A percentile compares a stretch with the other conserved stretches of the same genome.
Conservation (phyloP, 2,797 vertebrate genomes). For the Pelodytes ibericus region DNA sequence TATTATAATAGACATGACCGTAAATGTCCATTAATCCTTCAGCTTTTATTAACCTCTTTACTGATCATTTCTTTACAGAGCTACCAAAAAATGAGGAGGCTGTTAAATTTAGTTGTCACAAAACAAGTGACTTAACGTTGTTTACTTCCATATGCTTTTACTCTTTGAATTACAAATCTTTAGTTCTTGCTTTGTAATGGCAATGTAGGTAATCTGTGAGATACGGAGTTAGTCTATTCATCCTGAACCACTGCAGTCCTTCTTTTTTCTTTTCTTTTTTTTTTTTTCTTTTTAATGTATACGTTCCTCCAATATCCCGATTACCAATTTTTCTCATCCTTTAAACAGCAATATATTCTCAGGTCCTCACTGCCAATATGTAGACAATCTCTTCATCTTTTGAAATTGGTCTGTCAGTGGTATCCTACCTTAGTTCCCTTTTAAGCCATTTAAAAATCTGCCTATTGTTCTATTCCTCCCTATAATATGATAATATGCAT, state of each 20-base stretch:
- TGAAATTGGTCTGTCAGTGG: background rate
- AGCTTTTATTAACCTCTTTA: background rate
- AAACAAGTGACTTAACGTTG: too few relatives aligned
- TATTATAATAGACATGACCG: background rate
- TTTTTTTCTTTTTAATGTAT: background rate
- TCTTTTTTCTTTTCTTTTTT: too few relatives aligned
- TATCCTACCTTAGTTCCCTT: background rate
- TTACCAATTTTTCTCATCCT: background rate
- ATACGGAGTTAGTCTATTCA: too few relatives aligned
- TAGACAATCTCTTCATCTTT: constrained; percentile 3
- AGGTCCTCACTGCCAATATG: constrained; percentile 12
- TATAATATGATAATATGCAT: background rate
- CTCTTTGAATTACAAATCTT: background rate
- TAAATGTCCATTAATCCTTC: background rate
- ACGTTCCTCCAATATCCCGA: background rate
- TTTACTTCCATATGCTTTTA: background rate
- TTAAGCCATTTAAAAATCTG: constrained; percentile 1
- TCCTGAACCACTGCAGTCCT: background rate
- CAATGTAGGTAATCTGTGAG: background rate
- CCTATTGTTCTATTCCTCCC: background rate
- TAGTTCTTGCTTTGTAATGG: background rate
- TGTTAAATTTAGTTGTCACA: background rate
- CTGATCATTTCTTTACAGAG: background rate
- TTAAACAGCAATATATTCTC: constrained; percentile 30
- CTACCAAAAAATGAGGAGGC: background rate